Conservation (phyloP, 2,797 vertebrate genomes). For the Enteromius treurensis region DNA sequence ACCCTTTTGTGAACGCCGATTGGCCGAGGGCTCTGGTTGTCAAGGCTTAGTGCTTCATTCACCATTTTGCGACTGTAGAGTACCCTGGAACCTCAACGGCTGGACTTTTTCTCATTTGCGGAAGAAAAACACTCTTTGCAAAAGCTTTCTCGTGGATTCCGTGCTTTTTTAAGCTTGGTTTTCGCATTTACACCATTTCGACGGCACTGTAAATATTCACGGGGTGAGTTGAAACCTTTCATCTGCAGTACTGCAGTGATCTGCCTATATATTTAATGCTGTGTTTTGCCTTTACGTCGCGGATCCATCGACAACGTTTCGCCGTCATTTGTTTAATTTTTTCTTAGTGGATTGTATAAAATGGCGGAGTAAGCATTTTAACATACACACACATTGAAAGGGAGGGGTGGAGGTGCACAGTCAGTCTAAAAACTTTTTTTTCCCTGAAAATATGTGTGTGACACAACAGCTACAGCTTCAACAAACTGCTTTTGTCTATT, state of each 20-base stretch:
- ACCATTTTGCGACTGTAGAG: slow-evolving; percentile 97
- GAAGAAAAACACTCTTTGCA: slow-evolving; percentile 69
- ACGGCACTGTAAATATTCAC: slow-evolving; percentile 54
- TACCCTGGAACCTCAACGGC: slow-evolving; percentile 81
- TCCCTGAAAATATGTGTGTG: slow-evolving; percentile 75
- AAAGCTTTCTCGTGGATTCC: slow-evolving; percentile 63
- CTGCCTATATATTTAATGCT: slow-evolving; percentile 65
- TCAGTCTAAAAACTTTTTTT: slow-evolving; percentile 79
- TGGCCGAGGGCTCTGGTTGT: slow-evolving; percentile 85
- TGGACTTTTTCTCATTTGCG: slow-evolving; percentile 76
- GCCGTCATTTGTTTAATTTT: slow-evolving; percentile 10
- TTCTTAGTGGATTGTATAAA: slow-evolving; percentile 24
- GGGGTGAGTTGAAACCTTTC: slow-evolving; percentile 72
- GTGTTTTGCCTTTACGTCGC: slow-evolving; percentile 62
- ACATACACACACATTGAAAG: slow-evolving; percentile 58
- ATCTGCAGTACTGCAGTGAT: slow-evolving; percentile 76
- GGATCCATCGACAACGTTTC: slow-evolving; percentile 50
- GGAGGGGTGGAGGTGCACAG: slow-evolving; percentile 74
- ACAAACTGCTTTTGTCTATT: slow-evolving; percentile 5
- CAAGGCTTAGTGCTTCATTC: slow-evolving; percentile 94
- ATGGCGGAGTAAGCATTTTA: slow-evolving; percentile 44
- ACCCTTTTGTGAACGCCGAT: slow-evolving; percentile 76
- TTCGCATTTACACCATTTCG: slow-evolving; percentile 43
- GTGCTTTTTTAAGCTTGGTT: slow-evolving; percentile 60
- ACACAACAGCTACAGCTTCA: slow-evolving; percentile 64